These are phyloP conservation scores for Drosophila serrata DNA, from an alignment of 1,140 invertebrate species.

Conservation along the genomic window DNA sequence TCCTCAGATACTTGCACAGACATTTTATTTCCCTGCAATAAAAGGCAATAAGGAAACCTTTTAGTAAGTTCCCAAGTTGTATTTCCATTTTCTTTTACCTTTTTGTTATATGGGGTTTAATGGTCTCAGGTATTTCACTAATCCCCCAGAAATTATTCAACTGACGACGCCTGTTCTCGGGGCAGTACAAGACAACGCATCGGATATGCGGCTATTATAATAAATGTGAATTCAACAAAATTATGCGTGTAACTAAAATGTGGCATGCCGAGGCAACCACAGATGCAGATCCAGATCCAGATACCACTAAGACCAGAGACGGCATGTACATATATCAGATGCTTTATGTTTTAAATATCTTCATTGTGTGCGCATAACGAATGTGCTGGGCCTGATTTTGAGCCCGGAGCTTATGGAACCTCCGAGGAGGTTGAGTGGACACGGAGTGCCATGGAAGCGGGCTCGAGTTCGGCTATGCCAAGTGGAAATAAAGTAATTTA, in stretches of 20 bases:
- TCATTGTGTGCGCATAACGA: conserved; percentile 58
- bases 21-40: conserved; percentile 1
- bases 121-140: background rate
- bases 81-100: background rate
- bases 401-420: conserved; percentile 35
- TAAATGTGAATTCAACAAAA: conserved; percentile 79
- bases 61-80: background rate
- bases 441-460: conserved; percentile 16
- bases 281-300: conserved; percentile 33
- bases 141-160: conserved; percentile 37
- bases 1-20: background rate
- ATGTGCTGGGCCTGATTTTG: conserved; percentile 37
- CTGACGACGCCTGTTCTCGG: conserved; percentile 38
- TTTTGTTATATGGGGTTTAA: background rate
- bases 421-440: conserved; percentile 24
- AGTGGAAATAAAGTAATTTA: conserved; percentile 79
- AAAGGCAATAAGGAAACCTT: conserved; percentile 5
- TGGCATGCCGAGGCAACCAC: conserved; percentile 31
- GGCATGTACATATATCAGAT: conserved; percentile 34
- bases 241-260: conserved; percentile 79
- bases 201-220: conserved; percentile 73
- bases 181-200: conserved; percentile 35
- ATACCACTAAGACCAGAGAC: conserved; percentile 11
- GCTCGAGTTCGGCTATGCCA: conserved; percentile 23
- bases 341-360: conserved; percentile 62